phyloP scores from a whole-genome alignment of 2,888 invertebrate species.

The Malthinus seriepunctatus region DNA sequence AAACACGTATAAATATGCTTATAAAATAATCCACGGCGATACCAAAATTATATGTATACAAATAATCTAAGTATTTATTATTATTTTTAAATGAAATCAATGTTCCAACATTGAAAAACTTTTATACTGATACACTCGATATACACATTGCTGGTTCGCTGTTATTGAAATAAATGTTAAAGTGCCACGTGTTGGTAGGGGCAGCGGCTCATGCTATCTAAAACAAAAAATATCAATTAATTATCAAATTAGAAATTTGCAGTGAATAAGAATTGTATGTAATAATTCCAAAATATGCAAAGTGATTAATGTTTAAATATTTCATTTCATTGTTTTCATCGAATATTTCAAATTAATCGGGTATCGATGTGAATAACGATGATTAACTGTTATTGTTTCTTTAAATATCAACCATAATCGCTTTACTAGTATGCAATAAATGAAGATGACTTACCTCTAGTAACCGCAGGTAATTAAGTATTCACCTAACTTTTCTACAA shows the following conservation, averaged over 20 bases:
- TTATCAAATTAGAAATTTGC: background rate
- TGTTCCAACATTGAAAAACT: slow-evolving; percentile 39
- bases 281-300: too few species aligned
- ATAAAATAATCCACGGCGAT: slow-evolving; percentile 44
- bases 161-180: slow-evolving; percentile 51
- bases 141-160: slow-evolving; percentile 55
- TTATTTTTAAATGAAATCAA: slow-evolving; percentile 41
- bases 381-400: too few species aligned
- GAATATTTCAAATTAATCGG: too few species aligned
- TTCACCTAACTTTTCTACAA: slow-evolving; percentile 96
- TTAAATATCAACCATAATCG: background rate
- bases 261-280: too few species aligned
- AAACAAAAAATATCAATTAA: slow-evolving; percentile 40
- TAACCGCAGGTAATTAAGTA: slow-evolving; percentile 96
- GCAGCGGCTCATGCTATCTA: slow-evolving; percentile 55
- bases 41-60: slow-evolving; percentile 32
- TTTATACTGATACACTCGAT: slow-evolving; percentile 50
- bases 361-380: background rate
- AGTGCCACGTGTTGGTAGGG: slow-evolving; percentile 52
- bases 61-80: slow-evolving; percentile 16
- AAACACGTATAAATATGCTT: slow-evolving; percentile 35
- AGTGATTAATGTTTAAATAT: too few species aligned
- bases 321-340: too few species aligned
- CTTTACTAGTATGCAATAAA: background rate
- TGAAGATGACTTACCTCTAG: slow-evolving; percentile 66